Evolutionary conservation across 2,888 invertebrate species (phyloP).

Genomic region (Nemotelus pantherinus): DNA sequence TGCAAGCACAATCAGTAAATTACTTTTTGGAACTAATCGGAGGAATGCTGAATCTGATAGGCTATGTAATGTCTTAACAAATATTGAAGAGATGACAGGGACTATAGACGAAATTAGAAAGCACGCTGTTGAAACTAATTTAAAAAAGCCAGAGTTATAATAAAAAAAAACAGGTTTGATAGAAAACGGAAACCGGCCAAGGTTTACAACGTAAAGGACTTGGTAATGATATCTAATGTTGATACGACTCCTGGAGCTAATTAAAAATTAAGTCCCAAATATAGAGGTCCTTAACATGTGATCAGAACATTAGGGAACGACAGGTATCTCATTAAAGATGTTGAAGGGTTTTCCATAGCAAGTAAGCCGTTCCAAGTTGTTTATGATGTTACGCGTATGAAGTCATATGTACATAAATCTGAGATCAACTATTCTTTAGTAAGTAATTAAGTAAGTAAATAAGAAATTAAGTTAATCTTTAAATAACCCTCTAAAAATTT

Average conservation of each 20-base stretch:
- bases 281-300: conserved; percentile 51
- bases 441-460: too few relatives aligned
- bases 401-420: neutral
- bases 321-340: conserved; percentile 50
- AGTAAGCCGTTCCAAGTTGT: conserved; percentile 41
- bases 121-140: conserved; percentile 46
- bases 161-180: conserved; percentile 51
- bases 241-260: conserved; percentile 51
- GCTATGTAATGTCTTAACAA: conserved; percentile 42
- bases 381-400: neutral
- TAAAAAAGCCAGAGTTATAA: conserved; percentile 52
- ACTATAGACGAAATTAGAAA: conserved; percentile 50
- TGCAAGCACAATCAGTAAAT: conserved; percentile 53
- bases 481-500: too few relatives aligned
- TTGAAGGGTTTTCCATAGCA: conserved; percentile 52
- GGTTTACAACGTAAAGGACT: conserved; percentile 51
- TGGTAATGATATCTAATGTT: conserved; percentile 51
- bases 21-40: conserved; percentile 55
- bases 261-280: conserved; percentile 54
- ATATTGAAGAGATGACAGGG: conserved; percentile 37
- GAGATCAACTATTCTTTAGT: too few relatives aligned
- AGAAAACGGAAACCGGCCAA: conserved; percentile 52
- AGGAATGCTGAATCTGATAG: conserved; percentile 51
- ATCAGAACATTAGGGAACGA: conserved; percentile 50
- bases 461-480: too few relatives aligned